phyloP scores from a whole-genome alignment of 2,888 invertebrate species.

The Nomada flava region DNA sequence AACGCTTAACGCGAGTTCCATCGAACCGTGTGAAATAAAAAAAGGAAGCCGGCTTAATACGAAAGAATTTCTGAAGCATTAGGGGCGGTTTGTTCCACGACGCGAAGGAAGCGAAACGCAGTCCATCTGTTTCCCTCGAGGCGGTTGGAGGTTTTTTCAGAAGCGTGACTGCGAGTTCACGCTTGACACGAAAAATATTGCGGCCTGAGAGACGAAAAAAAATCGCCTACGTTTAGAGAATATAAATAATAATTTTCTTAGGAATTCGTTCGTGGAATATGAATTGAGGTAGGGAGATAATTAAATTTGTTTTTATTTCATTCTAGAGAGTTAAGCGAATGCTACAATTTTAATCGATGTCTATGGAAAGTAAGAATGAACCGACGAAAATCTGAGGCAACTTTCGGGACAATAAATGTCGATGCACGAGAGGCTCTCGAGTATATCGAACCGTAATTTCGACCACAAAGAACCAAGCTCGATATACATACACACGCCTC shows the following conservation, averaged over 20 bases:
- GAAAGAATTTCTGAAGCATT: neutral
- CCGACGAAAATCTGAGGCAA: neutral
- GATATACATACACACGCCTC: slow-evolving; percentile 19
- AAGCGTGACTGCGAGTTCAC: slow-evolving; percentile 9
- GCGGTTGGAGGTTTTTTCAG: neutral
- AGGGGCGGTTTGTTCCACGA: neutral
- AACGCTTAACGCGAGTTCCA: neutral
- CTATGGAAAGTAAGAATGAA: neutral
- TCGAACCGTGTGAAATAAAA: neutral
- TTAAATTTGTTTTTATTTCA: neutral
- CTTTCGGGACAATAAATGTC: slow-evolving; percentile 15
- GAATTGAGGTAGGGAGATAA: neutral
- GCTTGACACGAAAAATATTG: slow-evolving; percentile 18
- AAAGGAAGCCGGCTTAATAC: neutral
- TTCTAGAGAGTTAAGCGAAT: too few species aligned
- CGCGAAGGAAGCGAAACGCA: neutral
- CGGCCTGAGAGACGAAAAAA: slow-evolving; percentile 1
- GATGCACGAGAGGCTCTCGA: slow-evolving; percentile 16
- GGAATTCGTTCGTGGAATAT: neutral
- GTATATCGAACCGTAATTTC: slow-evolving; percentile 57
- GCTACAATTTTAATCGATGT: neutral
- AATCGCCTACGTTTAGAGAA: slow-evolving; percentile 3
- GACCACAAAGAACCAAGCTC: slow-evolving; percentile 41
- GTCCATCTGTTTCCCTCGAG: neutral
- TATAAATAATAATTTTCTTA: slow-evolving; percentile 6